Percentiles rank a stretch among this genome's conserved stretches.
Evolutionary conservation across 2,888 invertebrate species (phyloP).

Genomic region (Polydesmus complanatus): DNA sequence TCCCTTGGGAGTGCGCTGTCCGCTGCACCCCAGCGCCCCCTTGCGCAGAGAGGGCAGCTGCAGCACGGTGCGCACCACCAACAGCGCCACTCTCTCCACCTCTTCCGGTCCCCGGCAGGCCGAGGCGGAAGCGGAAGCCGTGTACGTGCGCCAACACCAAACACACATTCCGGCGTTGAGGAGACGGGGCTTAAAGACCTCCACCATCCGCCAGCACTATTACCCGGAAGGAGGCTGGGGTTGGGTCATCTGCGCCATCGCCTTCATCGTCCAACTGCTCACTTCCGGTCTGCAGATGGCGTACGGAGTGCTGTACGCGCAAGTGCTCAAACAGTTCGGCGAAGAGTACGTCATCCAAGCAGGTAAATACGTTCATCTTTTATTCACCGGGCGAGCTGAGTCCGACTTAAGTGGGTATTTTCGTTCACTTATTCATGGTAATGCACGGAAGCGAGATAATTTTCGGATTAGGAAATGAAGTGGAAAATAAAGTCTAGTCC

Average conservation of each 20-base stretch:
- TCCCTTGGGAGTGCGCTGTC: not conserved
- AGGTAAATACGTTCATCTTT: constrained; percentile 10
- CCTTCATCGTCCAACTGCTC: constrained; percentile 31
- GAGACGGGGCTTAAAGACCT: not conserved
- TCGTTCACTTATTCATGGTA: not conserved
- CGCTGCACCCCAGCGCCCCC: not conserved
- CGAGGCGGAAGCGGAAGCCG: too few relatives aligned
- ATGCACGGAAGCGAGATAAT: not conserved
- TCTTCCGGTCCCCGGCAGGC: too few relatives aligned
- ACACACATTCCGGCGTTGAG: not conserved
- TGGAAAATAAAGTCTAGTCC: too few relatives aligned
- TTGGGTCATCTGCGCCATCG: constrained; percentile 31
- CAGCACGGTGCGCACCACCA: not conserved
- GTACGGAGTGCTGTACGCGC: constrained; percentile 28
- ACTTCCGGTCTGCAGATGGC: constrained; percentile 32
- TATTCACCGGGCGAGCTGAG: not conserved
- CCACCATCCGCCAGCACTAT: constrained; percentile 49
- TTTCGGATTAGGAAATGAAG: too few relatives aligned
- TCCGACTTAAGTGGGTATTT: not conserved
- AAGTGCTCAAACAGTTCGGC: constrained; percentile 15
- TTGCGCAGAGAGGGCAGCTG: not conserved
- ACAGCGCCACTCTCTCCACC: not conserved
- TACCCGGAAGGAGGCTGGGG: constrained; percentile 52
- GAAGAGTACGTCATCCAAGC: constrained; percentile 12
- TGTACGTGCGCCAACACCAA: too few relatives aligned